Base-by-base conservation (phyloP, 1,140 invertebrate genomes). In the Zaprionus nigranus region DNA sequence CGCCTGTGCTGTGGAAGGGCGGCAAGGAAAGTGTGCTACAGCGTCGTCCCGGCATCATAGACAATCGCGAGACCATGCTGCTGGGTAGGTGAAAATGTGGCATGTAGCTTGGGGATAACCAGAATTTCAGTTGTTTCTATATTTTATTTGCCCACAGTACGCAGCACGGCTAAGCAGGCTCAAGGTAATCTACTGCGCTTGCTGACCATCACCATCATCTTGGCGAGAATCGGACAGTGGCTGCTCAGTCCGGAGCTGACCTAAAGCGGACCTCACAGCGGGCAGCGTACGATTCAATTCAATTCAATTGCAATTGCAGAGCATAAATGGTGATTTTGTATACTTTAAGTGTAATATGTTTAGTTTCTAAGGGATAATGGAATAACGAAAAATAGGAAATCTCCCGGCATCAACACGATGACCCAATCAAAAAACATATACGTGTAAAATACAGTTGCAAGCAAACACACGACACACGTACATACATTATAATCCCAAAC, bases 11-110 rank as follows among this genome's bases (percentile, higher is more conserved):
- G 17, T 95, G 94, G 94, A 93, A 93, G 72, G 93, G 93, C n/a
- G 94, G 94, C 79, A 92, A 93, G 67, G 94, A 94, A 74, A 94
- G 93, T 69, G 93, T 94, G 1, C 92, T 95, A 1, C 94, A 94
- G 57, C 93, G 93, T 63, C 81, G 93, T 57, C 91, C 92, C 22
- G 93, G 93, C n/a, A 92, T 94, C 56, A 94, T 93, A 54, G 94
- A 94, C 82, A 94, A 94, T 85, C 92, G 94, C 69, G 94, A 95
- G 83, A 94, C 94, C 36, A 93, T 95, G 73, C 84, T 95, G 69
- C 86, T 95, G 61, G 94, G 94, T 95, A 90, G 93, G 93, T 93
- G 17, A 20, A 13, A 20, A 15, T 30, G 30, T 30, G 20, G 26
- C 22, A 65, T 49, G 9, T 36, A 12, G 9, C 20, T 26, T 5